Percentiles rank a stretch among this genome's conserved stretches.
Conservation (phyloP, 2,113 vertebrate genomes). For the Syrmaticus mikado region DNA sequence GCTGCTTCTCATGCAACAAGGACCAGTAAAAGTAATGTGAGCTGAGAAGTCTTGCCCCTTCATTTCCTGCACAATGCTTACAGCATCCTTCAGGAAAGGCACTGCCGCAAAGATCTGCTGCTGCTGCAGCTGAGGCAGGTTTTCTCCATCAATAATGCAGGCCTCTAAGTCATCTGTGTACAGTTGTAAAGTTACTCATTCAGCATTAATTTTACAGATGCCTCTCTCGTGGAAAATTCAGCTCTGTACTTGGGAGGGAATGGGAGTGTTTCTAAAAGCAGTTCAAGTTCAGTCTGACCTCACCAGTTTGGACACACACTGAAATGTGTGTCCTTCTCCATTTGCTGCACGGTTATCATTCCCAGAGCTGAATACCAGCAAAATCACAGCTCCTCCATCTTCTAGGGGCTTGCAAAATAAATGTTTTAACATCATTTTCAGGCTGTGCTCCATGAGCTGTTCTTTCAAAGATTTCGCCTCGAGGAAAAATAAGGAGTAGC, state of each 20-base stretch:
- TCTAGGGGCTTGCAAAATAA: not conserved
- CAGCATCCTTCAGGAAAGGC: not conserved
- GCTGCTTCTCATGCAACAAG: not conserved
- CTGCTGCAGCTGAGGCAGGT: not conserved
- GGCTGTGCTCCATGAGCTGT: not conserved
- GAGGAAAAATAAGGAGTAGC: constrained; percentile 22
- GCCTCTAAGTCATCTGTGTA: not conserved
- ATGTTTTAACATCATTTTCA: constrained; percentile 1
- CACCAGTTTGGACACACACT: not conserved
- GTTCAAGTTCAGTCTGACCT: not conserved
- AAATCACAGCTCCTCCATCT: not conserved
- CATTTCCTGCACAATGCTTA: not conserved
- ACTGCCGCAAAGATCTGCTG: not conserved
- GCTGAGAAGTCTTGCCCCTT: not conserved
- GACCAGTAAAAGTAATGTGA: not conserved
- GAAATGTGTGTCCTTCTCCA: not conserved
- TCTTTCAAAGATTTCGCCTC: constrained; percentile 22
- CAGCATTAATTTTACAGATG: constrained; percentile 19
- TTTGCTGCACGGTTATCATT: not conserved
- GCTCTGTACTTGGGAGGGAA: not conserved
- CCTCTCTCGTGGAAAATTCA: constrained; percentile 8
- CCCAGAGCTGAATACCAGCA: not conserved
- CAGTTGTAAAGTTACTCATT: constrained; percentile 18
- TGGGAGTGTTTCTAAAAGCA: not conserved
- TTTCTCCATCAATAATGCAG: not conserved